Evolutionary conservation across 2,888 invertebrate species (phyloP).

Genomic region (Yponomeuta plumbellus): DNA sequence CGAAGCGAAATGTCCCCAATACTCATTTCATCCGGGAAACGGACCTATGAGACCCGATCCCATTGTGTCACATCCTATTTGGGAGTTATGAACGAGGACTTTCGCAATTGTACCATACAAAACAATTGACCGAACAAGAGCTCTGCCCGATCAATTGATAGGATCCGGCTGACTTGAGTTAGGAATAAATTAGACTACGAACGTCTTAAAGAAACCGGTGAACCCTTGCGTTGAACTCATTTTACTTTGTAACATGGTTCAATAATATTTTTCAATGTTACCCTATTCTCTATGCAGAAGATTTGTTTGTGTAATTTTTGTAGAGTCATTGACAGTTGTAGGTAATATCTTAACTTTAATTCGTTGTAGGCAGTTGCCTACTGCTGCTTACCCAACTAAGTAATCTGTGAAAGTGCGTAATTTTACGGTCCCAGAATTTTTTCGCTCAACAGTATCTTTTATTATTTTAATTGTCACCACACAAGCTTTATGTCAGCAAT

Average conservation of each 20-base stretch:
- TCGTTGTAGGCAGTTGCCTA: too few relatives aligned
- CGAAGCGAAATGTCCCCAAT: neutral
- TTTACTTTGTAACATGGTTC: slow-evolving; percentile 1
- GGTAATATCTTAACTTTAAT: too few relatives aligned
- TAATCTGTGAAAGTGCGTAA: too few relatives aligned
- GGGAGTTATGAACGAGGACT: slow-evolving; percentile 46
- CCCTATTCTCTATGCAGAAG: too few relatives aligned
- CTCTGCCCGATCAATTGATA: slow-evolving; percentile 55
- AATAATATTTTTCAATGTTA: neutral
- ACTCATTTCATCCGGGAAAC: slow-evolving; percentile 32
- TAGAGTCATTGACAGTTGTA: too few relatives aligned
- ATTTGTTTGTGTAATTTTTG: too few relatives aligned
- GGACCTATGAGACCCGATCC: slow-evolving; percentile 25
- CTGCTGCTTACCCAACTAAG: too few relatives aligned
- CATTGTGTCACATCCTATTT: slow-evolving; percentile 69
- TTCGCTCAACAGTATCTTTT: too few relatives aligned
- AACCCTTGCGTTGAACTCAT: neutral
- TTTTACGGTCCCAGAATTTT: too few relatives aligned
- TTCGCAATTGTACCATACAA: slow-evolving; percentile 49
- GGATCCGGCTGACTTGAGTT: slow-evolving; percentile 34
- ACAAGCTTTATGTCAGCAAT: too few relatives aligned
- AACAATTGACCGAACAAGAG: slow-evolving; percentile 60
- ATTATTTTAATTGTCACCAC: too few relatives aligned
- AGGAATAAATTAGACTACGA: slow-evolving; percentile 3
- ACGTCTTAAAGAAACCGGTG: slow-evolving; percentile 6